Evolutionary conservation across 2,888 invertebrate genomes (phyloP), one percentile per base, ranked within the genome.

Genomic region (Drosophila testacea): DNA sequence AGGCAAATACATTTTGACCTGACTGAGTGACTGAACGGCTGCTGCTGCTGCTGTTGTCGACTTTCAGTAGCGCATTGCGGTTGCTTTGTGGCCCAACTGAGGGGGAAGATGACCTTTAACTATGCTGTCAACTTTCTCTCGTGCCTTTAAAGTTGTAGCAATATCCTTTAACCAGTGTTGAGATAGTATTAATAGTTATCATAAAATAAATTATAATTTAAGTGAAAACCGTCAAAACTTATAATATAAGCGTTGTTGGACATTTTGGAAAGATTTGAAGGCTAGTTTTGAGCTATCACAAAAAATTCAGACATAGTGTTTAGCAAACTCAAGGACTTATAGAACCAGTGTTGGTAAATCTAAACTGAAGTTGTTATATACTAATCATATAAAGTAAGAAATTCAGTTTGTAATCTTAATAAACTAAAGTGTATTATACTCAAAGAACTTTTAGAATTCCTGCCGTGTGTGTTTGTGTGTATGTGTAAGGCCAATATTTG

Each of bases 1-100:
- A 69, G 64, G 66, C 59, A 87, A 81, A 87, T 83, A 81, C 70
- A 71, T 79, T 79, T 75, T 36, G 51, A 55, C 52, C 79, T 61
- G 54, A 55, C 63, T 51, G 42, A 38, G 32, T 39, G 39, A 41
- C 41, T 38, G 46, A 51, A 27, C 51, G 34, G 16, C 59, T 62
- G 41, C 16, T 22, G 22, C 22, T 22, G 16, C 59, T 62, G 41
- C 16, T 64, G 60, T 46, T 39, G 41, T 10, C 68, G 41, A 68
- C 38, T 10, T 55, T 10, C 68, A 75, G 73, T 52, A 13, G 55
- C 55, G 62, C 56, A 67, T 5, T 64, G 52, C 48, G 60, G 67
- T 68, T 30, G 22, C 27, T 13, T 7, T 57, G 28, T 13, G 69
- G 69, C 63, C 63, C 69, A 73, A 60, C 7, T 32, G 22, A 7